Evolutionary conservation across 1,140 invertebrate genomes (phyloP), one percentile per base, ranked within the genome.

Genomic region (Micrasema minimum): DNA sequence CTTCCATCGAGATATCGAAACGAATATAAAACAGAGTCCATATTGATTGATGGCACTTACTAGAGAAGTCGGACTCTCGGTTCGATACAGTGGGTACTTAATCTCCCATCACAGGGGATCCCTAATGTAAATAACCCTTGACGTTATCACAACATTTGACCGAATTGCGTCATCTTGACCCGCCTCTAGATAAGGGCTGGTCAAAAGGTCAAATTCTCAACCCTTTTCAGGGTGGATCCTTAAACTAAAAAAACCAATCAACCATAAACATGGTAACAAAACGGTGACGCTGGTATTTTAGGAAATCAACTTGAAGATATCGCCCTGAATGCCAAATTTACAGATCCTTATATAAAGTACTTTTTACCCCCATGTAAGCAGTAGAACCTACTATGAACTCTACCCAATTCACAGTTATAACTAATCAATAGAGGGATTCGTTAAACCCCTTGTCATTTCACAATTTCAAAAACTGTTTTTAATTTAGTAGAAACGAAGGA

Each of bases 191-290:
- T 35, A 37, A 1, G 51, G 31, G 10, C 1, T 35, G 51, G 7
- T 55, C 51, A 14, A 37, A 55, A 35, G 51, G 51, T 55, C 51
- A 26, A 23, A 55, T 37, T 55, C 51, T 14, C 23, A 4, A 55
- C 51, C 51, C 51, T 14, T 35, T 55, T 55, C 23, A 55, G 51
- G 12, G 31, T 55, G 18, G 31, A 55, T n/a, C 26, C 11, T 37
- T 26, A 55, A 55, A 55, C 51, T 55, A 35, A 55, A 55, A n/a
- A 55, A 55, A 55, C 23, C 51, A 55, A 55, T 55, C 51, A 55
- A 55, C 51, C 51, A 37, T 55, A 55, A 55, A 55, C 51, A 31
- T 26, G 18, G 31, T 37, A 55, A n/a, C n/a, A n/a, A n/a, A n/a
- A 55, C 31, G 31, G 3, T 55, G 48, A 51, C 48, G 48, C 23